phyloP scores from a whole-genome alignment of 2,888 invertebrate species.

The Corbicula japonica region DNA sequence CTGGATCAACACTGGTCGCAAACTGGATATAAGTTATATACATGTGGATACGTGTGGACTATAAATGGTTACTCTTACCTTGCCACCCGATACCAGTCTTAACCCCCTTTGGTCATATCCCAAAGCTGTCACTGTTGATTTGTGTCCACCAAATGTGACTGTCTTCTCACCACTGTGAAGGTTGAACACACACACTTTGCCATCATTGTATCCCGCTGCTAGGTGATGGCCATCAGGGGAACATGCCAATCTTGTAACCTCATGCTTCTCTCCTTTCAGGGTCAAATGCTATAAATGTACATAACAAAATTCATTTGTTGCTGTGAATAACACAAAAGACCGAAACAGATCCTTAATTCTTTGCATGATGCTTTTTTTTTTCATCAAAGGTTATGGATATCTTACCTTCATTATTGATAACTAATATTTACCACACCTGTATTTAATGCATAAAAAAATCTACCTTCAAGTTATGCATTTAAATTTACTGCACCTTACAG shows the following conservation, averaged over 20 bases:
- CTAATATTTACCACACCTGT: too few relatives aligned
- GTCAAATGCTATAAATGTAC: conserved; percentile 90
- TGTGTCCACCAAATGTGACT: conserved; percentile 93
- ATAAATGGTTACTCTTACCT: too few relatives aligned
- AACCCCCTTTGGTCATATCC: conserved; percentile 94
- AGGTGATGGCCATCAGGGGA: conserved; percentile 93
- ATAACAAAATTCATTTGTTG: neutral
- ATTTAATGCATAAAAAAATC: too few relatives aligned
- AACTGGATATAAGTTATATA: too few relatives aligned
- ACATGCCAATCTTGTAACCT: conserved; percentile 92
- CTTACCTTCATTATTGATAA: too few relatives aligned
- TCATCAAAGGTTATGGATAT: too few relatives aligned
- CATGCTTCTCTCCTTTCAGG: conserved; percentile 92
- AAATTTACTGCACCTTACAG: too few relatives aligned
- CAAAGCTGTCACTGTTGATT: conserved; percentile 93
- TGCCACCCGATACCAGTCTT: conserved; percentile 95
- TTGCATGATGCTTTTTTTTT: too few relatives aligned
- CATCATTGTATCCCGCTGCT: conserved; percentile 97
- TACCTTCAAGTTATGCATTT: too few relatives aligned
- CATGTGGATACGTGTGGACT: too few relatives aligned
- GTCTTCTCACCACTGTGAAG: conserved; percentile 90
- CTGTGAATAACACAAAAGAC: neutral
- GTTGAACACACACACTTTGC: conserved; percentile 94
- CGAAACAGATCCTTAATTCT: too few relatives aligned
- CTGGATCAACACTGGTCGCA: too few relatives aligned